A percentile compares a stretch with the other conserved stretches of the same genome.
Conservation (phyloP, 2,797 vertebrate species). For the Astyanax mexicanus region DNA sequence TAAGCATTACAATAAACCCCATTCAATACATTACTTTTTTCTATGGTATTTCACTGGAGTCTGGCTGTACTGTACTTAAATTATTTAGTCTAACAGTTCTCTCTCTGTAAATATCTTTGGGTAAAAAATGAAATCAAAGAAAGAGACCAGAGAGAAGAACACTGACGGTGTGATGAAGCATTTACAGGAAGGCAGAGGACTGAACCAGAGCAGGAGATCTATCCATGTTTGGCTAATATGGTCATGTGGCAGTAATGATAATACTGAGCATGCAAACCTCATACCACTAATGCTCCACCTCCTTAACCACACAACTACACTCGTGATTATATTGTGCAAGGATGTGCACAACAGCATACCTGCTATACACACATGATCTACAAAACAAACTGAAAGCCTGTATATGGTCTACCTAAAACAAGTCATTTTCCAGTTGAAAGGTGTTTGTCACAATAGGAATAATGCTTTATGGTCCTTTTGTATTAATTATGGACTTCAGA, state of each 20-base stretch:
- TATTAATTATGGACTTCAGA: too few relatives aligned
- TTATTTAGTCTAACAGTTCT: too few relatives aligned
- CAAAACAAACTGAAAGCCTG: background rate
- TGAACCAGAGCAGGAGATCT: background rate
- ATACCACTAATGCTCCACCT: background rate
- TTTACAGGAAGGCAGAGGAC: background rate
- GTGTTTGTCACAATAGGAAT: too few relatives aligned
- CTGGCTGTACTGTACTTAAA: background rate
- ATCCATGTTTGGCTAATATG: background rate
- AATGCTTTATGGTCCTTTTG: too few relatives aligned
- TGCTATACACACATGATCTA: background rate
- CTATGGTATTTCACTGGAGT: background rate
- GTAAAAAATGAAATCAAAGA: background rate
- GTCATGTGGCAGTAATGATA: background rate
- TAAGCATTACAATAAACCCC: background rate
- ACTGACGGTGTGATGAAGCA: background rate
- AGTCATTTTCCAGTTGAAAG: background rate
- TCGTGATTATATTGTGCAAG: background rate
- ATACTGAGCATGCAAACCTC: slow-evolving; percentile 3
- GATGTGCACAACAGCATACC: background rate
- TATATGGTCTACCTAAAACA: background rate
- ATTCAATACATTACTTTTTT: background rate
- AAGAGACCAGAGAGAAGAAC: background rate
- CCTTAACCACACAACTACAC: background rate
- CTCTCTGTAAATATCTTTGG: background rate